Evolutionary conservation across 2,113 vertebrate genomes (phyloP).

Genomic region (Chionodraco myersi): DNA sequence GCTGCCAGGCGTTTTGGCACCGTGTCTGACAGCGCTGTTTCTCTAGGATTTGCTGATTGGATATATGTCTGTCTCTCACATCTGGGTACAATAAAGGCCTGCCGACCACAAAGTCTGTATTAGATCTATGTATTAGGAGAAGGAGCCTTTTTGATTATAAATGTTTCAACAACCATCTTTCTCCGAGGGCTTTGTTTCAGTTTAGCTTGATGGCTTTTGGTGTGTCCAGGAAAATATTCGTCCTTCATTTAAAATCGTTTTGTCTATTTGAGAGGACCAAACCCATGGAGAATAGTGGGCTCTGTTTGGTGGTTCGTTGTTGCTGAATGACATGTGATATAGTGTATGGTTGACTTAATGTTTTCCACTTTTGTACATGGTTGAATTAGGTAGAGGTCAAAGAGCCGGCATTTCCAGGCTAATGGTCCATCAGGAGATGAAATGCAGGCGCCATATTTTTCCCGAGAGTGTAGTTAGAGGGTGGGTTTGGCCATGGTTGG

Average conservation of each 20-base stretch:
- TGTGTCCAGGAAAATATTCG: slow-evolving; percentile 27
- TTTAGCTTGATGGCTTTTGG: slow-evolving; percentile 27
- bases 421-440: slow-evolving; percentile 46
- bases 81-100: slow-evolving; percentile 65
- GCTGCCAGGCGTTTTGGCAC: slow-evolving; percentile 59
- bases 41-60: slow-evolving; percentile 38
- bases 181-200: slow-evolving; percentile 28
- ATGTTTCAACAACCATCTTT: slow-evolving; percentile 50
- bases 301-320: slow-evolving; percentile 40
- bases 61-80: slow-evolving; percentile 48
- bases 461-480: slow-evolving; percentile 28
- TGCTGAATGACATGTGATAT: slow-evolving; percentile 28
- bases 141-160: slow-evolving; percentile 35
- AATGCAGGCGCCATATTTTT: slow-evolving; percentile 42
- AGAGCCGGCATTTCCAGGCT: slow-evolving; percentile 28
- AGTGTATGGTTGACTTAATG: slow-evolving; percentile 19
- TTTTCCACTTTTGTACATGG: slow-evolving; percentile 49
- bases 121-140: slow-evolving; percentile 29
- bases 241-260: slow-evolving; percentile 14
- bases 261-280: neutral
- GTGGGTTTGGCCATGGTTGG: slow-evolving; percentile 52
- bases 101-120: slow-evolving; percentile 44
- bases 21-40: slow-evolving; percentile 50
- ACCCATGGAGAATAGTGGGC: slow-evolving; percentile 15
- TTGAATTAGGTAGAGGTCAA: slow-evolving; percentile 41